A percentile compares a stretch with the other conserved stretches of the same genome.
phyloP scores from a whole-genome alignment of 2,113 vertebrate genomes.

The Chamaetylas fuelleborni region DNA sequence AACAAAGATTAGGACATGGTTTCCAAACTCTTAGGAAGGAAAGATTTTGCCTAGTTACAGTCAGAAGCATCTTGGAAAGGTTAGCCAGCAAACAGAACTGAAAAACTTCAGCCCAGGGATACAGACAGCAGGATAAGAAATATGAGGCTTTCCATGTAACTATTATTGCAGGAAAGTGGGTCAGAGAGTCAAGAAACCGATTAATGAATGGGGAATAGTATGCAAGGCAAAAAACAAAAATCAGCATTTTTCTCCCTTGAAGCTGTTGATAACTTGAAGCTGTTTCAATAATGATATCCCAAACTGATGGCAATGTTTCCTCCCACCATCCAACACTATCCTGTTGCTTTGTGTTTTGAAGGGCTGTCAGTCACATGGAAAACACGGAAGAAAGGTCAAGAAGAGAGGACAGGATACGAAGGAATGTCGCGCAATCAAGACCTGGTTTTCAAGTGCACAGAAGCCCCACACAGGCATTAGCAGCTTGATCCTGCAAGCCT shows the following conservation, averaged over 20 bases:
- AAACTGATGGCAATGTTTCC: constrained; percentile 60
- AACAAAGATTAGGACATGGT: neutral
- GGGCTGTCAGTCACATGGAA: constrained; percentile 27
- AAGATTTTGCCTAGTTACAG: neutral
- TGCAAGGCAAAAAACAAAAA: constrained; percentile 67
- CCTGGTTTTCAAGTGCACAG: neutral
- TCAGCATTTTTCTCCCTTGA: constrained; percentile 52
- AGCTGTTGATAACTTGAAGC: constrained; percentile 68
- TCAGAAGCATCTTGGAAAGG: neutral
- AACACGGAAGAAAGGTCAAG: constrained; percentile 63
- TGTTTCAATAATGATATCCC: constrained; percentile 78
- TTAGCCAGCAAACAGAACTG: constrained; percentile 16
- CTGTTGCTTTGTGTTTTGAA: constrained; percentile 60
- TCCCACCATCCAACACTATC: constrained; percentile 26
- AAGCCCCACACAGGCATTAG: neutral
- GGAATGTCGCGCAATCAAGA: constrained; percentile 7
- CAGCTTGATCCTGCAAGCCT: neutral
- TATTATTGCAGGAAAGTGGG: constrained; percentile 77
- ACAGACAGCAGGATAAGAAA: constrained; percentile 50
- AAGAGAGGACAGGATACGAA: constrained; percentile 62
- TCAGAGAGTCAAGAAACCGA: constrained; percentile 71
- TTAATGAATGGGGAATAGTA: constrained; percentile 70
- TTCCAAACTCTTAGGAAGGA: neutral
- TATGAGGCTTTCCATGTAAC: constrained; percentile 70
- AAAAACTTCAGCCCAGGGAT: constrained; percentile 31